Percentiles rank a stretch among this genome's conserved stretches.
phyloP scores from a whole-genome alignment of 2,888 invertebrate species.

The Tetragonisca angustula region DNA sequence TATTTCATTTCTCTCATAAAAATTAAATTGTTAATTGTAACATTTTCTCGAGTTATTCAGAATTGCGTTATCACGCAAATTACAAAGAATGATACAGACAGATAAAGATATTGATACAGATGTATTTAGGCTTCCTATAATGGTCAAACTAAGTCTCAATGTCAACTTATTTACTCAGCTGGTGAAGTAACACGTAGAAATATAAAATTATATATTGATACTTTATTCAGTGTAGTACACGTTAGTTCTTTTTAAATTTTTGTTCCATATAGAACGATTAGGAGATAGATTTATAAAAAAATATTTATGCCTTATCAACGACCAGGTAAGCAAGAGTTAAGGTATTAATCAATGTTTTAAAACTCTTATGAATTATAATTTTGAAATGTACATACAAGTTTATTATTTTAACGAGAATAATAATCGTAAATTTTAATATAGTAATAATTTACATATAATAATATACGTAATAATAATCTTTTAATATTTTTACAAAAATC shows the following conservation, averaged over 20 bases:
- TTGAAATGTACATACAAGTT: neutral
- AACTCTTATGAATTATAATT: constrained; percentile 26
- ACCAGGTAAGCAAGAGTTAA: constrained; percentile 45
- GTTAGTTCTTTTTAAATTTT: constrained; percentile 60
- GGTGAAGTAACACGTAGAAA: constrained; percentile 64
- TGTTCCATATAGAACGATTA: constrained; percentile 46
- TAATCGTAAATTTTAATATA: constrained; percentile 9
- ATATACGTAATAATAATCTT: neutral
- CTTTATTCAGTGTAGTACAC: constrained; percentile 31
- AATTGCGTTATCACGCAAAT: constrained; percentile 35
- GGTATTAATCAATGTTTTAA: constrained; percentile 12
- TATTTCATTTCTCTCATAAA: constrained; percentile 1
- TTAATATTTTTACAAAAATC: constrained; percentile 28
- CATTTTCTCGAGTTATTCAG: neutral
- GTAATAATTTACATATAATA: neutral
- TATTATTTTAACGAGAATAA: neutral
- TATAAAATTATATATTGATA: constrained; percentile 52
- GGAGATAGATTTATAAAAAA: constrained; percentile 16
- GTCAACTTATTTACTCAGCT: constrained; percentile 70
- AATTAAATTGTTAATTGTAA: constrained; percentile 14
- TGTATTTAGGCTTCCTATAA: constrained; percentile 64
- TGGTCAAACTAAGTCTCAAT: constrained; percentile 60
- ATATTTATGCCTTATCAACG: constrained; percentile 27
- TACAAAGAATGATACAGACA: constrained; percentile 49
- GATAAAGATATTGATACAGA: constrained; percentile 73